Base-by-base conservation (phyloP, 2,113 vertebrate species). In the Larimichthys crocea region DNA sequence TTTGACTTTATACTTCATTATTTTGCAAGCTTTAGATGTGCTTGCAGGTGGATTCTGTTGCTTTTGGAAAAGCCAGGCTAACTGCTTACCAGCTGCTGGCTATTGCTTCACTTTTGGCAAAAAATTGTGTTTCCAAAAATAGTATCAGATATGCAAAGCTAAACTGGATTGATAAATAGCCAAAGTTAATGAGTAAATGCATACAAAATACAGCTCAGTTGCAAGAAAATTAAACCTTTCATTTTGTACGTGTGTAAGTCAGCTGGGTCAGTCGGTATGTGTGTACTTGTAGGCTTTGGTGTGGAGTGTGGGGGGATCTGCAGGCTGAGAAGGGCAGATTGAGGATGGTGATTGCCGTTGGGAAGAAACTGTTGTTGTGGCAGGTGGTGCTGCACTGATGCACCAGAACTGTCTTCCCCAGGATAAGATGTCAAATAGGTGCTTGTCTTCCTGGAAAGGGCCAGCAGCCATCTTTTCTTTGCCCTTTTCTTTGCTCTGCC, bases 351-450 rank as follows among this genome's bases (percentile, higher is more conserved):
- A 84, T 78, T 83, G 80, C 86, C 56, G 53, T 65, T 80, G 85
- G 83, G 84, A 55, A 75, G 80, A 76, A 62, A 69, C 15, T 69
- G 48, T 80, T 86, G 67, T 56, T 79, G 79, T 85, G 82, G 64
- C 87, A 87, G 74, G 80, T 77, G 74, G 78, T 73, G 78, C 50
- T 77, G 67, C 70, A 78, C 70, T 86, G 67, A 87, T 82, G 80
- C 78, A 88, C 86, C 69, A 74, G 71, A 86, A 81, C 83, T 81
- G 79, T 84, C 87, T 78, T 79, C 59, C 31, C 26, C 60, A 74
- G 84, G 82, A 61, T 82, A 59, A 73, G 49, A 82, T 73, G 80
- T 91, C 85, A 87, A 76, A 88, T 44, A 84, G 66, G 77, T 61
- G 79, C 83, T 89, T 76, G 69, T 89, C 83, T 77, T 68, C 49